A percentile compares a stretch with the other conserved stretches of the same genome.
These are phyloP conservation scores for Dicaeum eximium DNA, from an alignment of 2,113 vertebrate species.

Conservation along the genomic window DNA sequence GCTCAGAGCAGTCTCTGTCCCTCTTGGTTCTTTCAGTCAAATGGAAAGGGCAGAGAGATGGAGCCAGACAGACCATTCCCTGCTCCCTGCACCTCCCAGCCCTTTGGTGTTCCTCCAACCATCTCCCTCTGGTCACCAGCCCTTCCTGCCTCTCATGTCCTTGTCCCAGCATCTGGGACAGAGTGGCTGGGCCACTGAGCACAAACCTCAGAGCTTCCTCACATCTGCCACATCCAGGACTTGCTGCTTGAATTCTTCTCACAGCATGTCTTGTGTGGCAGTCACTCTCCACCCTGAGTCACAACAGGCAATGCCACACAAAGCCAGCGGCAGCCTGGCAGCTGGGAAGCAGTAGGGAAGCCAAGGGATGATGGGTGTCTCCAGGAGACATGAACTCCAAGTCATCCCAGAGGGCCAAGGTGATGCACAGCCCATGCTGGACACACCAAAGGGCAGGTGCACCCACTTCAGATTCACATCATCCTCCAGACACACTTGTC, in stretches of 20 bases:
- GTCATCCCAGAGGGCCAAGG: not conserved
- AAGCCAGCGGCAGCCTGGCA: not conserved
- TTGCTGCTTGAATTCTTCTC: not conserved
- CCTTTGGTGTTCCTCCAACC: not conserved
- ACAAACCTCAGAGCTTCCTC: not conserved
- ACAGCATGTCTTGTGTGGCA: not conserved
- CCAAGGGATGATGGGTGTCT: not conserved
- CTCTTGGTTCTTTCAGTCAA: not conserved
- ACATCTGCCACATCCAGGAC: not conserved
- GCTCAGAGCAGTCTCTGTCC: not conserved
- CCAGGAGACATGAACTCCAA: fast-evolving
- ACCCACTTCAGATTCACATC: not conserved
- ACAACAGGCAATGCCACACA: not conserved
- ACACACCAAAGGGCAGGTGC: not conserved
- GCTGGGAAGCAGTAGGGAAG: not conserved
- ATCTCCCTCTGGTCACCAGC: not conserved
- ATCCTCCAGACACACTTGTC: not conserved
- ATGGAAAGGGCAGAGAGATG: not conserved
- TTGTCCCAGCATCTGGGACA: not conserved
- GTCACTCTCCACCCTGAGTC: not conserved
- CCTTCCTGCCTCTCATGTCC: not conserved
- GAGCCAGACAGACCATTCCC: not conserved
- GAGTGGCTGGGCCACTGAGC: not conserved
- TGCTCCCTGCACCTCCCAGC: not conserved
- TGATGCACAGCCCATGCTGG: not conserved